phyloP scores from a whole-genome alignment of 2,888 invertebrate genomes.

The Vesta saturnalis region DNA sequence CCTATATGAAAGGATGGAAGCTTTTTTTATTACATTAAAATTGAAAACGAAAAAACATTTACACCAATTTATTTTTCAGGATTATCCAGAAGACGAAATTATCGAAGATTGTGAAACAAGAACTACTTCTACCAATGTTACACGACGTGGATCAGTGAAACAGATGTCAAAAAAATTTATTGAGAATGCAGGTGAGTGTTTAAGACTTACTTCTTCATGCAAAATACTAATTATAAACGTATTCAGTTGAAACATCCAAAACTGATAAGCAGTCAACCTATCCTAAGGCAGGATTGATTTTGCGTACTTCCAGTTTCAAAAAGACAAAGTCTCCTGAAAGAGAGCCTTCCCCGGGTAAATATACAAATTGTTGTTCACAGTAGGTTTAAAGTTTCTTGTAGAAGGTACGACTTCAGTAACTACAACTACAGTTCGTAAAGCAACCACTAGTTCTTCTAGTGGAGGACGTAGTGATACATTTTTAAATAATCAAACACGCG shows the following conservation, averaged over 20 bases:
- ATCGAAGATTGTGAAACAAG: conserved; percentile 26
- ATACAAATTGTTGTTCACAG: background rate
- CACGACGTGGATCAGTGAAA: conserved; percentile 78
- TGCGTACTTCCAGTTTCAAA: conserved; percentile 72
- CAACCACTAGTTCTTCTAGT: conserved; percentile 13
- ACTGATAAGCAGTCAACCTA: conserved; percentile 67
- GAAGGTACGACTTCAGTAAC: conserved; percentile 7
- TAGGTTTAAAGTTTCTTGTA: conserved; percentile 9
- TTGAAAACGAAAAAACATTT: too few species aligned
- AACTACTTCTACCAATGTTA: conserved; percentile 59
- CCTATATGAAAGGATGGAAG: too few species aligned
- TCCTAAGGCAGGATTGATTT: conserved; percentile 80
- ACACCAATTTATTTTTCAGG: background rate
- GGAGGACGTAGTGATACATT: conserved; percentile 66
- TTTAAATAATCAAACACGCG: conserved; percentile 75
- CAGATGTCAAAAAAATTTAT: conserved; percentile 83
- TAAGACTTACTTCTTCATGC: too few species aligned
- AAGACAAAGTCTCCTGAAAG: conserved; percentile 54
- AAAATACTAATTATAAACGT: too few species aligned
- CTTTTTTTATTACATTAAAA: too few species aligned
- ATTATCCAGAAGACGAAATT: conserved; percentile 17
- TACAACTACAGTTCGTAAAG: conserved; percentile 20
- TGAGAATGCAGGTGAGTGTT: conserved; percentile 68
- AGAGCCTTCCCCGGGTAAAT: conserved; percentile 53
- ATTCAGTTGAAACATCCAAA: conserved; percentile 67